Evolutionary conservation across 2,888 invertebrate genomes (phyloP).

Genomic region (Eupithecia exiguata): DNA sequence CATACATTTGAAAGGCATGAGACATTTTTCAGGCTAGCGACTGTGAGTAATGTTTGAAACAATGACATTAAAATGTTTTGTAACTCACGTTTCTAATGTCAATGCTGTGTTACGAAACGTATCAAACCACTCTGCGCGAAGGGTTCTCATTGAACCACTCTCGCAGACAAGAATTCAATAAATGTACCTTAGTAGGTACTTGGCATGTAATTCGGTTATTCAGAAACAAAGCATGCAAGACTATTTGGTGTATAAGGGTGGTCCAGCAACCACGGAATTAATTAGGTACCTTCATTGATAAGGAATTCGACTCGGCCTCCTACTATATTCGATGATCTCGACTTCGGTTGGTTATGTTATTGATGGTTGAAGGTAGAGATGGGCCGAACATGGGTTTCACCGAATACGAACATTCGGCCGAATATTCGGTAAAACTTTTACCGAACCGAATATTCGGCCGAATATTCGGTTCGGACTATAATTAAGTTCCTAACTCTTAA

Average conservation of each 20-base stretch:
- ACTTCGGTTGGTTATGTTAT: not conserved
- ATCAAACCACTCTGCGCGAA: constrained; percentile 8
- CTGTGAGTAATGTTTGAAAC: constrained; percentile 22
- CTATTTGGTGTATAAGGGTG: not conserved
- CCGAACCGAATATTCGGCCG: too few species aligned
- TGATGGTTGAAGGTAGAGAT: too few species aligned
- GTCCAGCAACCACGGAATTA: not conserved
- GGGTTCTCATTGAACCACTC: constrained; percentile 19
- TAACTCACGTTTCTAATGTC: constrained; percentile 51
- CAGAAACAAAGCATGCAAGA: not conserved
- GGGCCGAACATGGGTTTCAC: too few species aligned
- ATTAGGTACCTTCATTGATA: not conserved
- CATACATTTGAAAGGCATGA: not conserved
- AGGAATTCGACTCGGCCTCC: not conserved
- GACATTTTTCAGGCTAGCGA: constrained; percentile 16
- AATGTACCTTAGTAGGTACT: not conserved
- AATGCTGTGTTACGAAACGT: constrained; percentile 46
- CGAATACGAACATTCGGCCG: too few species aligned
- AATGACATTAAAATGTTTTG: constrained; percentile 32
- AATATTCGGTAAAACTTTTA: too few species aligned
- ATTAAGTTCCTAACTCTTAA: too few species aligned
- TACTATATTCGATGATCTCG: not conserved
- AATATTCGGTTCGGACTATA: too few species aligned
- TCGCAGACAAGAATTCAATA: not conserved
- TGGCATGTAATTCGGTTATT: not conserved